Percentiles rank a stretch among this genome's conserved stretches.
phyloP scores from a whole-genome alignment of 2,797 vertebrate species.

The Lutjanus campechanus region DNA sequence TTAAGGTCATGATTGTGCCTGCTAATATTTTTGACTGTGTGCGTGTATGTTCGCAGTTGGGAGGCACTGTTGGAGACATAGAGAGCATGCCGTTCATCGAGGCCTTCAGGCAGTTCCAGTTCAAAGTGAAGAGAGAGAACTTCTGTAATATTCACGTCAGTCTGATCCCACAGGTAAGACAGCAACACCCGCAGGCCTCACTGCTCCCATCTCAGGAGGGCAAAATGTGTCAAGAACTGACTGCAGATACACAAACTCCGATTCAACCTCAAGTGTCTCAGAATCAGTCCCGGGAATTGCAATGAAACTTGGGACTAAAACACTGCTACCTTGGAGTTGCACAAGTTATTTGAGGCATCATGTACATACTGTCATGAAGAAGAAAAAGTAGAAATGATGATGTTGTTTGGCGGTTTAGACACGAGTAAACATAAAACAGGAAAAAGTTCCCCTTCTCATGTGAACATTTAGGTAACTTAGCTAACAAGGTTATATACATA shows the following conservation, averaged over 20 bases:
- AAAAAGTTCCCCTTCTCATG: no score
- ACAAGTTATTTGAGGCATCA: no score
- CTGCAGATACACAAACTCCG: not conserved
- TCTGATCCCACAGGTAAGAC: slow-evolving; percentile 93
- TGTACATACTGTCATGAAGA: no score
- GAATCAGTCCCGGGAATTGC: no score
- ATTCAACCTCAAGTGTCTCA: not conserved
- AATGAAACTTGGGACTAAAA: no score
- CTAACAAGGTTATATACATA: no score
- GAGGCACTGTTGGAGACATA: slow-evolving; percentile 95
- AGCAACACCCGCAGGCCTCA: not conserved
- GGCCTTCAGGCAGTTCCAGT: slow-evolving; percentile 98
- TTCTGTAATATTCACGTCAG: slow-evolving; percentile 98
- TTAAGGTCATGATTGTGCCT: not conserved
- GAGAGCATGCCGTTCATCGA: slow-evolving; percentile 99
- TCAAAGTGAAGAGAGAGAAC: slow-evolving; percentile 95
- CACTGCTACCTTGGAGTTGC: no score
- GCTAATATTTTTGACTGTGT: not conserved
- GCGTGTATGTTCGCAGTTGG: slow-evolving; percentile 85
- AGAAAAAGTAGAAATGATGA: no score
- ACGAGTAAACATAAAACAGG: no score
- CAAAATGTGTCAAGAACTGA: not conserved
- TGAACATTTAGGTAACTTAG: no score
- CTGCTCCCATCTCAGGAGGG: not conserved
- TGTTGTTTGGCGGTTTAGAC: no score